phyloP scores from a whole-genome alignment of 2,113 vertebrate species.

The Nothocercus nigrocapillus region DNA sequence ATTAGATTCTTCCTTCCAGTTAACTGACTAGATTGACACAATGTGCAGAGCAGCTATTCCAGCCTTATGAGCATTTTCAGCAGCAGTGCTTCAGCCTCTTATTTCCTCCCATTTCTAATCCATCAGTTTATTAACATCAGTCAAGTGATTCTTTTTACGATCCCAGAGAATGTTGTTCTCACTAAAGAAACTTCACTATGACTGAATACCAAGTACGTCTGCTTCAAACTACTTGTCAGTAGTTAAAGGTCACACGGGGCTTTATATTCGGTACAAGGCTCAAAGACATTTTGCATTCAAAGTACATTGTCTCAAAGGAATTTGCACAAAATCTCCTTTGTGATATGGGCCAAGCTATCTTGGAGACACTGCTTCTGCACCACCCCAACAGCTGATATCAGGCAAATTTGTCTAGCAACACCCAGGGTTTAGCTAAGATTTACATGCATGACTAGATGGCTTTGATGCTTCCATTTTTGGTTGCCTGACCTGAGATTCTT shows the following conservation, averaged over 20 bases:
- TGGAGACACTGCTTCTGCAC: not conserved
- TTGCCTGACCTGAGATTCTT: not conserved
- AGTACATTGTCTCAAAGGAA: not conserved
- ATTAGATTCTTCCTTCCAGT: slow-evolving; percentile 50
- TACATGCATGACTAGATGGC: not conserved
- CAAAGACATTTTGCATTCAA: not conserved
- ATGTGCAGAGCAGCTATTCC: not conserved
- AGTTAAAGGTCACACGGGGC: not conserved
- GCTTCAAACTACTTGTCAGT: not conserved
- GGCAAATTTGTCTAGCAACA: not conserved
- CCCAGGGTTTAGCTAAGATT: not conserved
- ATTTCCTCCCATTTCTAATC: slow-evolving; percentile 1
- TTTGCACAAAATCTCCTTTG: not conserved
- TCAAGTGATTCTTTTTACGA: not conserved
- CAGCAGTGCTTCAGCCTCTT: not conserved
- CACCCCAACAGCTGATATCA: not conserved
- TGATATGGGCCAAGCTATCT: not conserved
- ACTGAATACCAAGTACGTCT: not conserved
- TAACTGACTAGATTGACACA: slow-evolving; percentile 25
- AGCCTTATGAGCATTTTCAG: slow-evolving; percentile 5
- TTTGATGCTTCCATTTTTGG: not conserved
- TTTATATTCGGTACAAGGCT: not conserved
- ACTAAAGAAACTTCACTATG: not conserved
- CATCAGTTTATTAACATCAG: slow-evolving; percentile 46
- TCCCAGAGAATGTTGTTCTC: slow-evolving; percentile 1